Conservation (phyloP, 2,113 vertebrate species). For the Ondatra zibethicus region DNA sequence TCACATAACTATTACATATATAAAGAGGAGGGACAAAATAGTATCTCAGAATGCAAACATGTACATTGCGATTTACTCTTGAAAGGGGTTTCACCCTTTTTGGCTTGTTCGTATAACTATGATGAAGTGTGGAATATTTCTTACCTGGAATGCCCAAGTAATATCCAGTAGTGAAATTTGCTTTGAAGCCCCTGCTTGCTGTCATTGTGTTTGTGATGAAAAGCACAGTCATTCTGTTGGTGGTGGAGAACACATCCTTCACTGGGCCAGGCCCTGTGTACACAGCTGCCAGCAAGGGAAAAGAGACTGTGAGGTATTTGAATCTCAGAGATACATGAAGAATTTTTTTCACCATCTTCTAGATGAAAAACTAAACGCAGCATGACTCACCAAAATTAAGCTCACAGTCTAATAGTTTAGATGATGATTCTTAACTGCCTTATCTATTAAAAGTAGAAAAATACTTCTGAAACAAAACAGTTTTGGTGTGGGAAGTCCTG, state of each 20-base stretch:
- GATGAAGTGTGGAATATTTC: background rate
- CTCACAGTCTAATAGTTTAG: background rate
- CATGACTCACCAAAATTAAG: background rate
- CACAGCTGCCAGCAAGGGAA: constrained; percentile 86
- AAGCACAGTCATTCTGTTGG: constrained; percentile 91
- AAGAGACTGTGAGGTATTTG: background rate
- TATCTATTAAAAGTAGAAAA: background rate
- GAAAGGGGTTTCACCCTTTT: background rate
- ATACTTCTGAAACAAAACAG: background rate
- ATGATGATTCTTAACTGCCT: background rate
- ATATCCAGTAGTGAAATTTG: constrained; percentile 94
- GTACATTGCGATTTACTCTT: background rate
- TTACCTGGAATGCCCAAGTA: constrained; percentile 88
- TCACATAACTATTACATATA: background rate
- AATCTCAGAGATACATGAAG: background rate
- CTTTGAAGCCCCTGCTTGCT: constrained; percentile 89
- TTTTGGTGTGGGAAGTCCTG: too few relatives aligned
- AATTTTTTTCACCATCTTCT: background rate
- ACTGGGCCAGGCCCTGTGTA: constrained; percentile 89
- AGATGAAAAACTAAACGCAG: accelerated
- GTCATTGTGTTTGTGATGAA: constrained; percentile 81
- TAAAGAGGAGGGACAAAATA: background rate
- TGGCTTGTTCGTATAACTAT: background rate
- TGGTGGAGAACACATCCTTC: constrained; percentile 92
- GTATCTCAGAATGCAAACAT: background rate